Conservation (phyloP, 2,113 vertebrate genomes). For the Mionectes macconnelli region DNA sequence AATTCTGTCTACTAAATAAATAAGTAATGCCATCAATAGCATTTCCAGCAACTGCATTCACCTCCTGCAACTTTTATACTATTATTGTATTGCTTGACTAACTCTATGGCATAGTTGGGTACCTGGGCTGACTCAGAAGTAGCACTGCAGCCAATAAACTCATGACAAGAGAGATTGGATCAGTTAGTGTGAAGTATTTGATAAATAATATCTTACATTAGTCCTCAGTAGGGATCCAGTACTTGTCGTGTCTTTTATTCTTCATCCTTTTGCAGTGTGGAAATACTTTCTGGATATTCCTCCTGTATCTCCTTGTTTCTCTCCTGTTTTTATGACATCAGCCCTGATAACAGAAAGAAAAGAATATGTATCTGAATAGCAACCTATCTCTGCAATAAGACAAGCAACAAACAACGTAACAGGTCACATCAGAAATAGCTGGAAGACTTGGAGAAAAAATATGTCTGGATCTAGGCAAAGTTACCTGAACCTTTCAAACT, state of each 20-base stretch:
- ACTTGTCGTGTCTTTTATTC: background rate
- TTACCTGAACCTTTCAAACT: background rate
- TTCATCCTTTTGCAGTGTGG: background rate
- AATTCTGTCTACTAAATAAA: conserved; percentile 65
- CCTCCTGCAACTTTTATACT: conserved; percentile 27
- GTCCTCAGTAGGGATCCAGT: background rate
- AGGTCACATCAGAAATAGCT: background rate
- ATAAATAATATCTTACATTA: background rate
- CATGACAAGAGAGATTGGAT: background rate
- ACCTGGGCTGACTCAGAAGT: background rate
- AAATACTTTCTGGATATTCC: background rate
- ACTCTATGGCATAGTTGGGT: background rate
- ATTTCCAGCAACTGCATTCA: conserved; percentile 21
- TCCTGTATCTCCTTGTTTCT: background rate
- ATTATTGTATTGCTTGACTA: background rate
- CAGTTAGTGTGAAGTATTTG: background rate
- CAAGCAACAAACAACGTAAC: background rate
- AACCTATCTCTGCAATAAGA: background rate
- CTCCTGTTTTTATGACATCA: background rate
- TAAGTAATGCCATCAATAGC: conserved; percentile 55
- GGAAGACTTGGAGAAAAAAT: background rate
- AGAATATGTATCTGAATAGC: background rate
- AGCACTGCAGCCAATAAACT: background rate
- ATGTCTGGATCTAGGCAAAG: background rate
- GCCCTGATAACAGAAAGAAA: background rate